Evolutionary conservation across 1,140 invertebrate species (phyloP), one percentile per base, ranked within the genome.

Genomic region (Eurosta solidaginis): DNA sequence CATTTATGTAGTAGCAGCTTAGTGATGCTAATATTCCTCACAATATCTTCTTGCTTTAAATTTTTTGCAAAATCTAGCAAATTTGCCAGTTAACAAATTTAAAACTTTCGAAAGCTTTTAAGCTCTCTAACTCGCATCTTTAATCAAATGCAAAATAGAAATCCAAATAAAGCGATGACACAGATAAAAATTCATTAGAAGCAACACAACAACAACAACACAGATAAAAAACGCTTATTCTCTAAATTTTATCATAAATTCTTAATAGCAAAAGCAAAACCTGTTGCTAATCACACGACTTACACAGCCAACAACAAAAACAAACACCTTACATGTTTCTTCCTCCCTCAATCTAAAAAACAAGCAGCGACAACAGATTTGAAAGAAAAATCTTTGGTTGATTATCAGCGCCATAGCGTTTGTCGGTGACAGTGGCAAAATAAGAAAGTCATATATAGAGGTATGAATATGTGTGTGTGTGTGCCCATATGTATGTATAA

Each of bases 401-500:
- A 12, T 68, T 68, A 68, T 68, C 59, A 68, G 59, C 59, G n/a
- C 29, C 59, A 68, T n/a, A 5, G 59, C 59, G 40, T 33, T 36
- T 33, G 36, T 68, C 59, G 40, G 59, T 68, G 59, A 40, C 29
- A 68, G 10, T 33, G 59, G 59, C 14, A 17, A 20, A 54, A 54
- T 68, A 68, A 68, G 59, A 68, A 68, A 68, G 59, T 22, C 27
- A 40, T n/a, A n/a, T n/a, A n/a, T n/a, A n/a, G n/a, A n/a, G n/a
- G n/a, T n/a, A n/a, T n/a, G n/a, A n/a, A n/a, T n/a, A n/a, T n/a
- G n/a, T n/a, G n/a, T n/a, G n/a, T n/a, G n/a, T n/a, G n/a, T n/a
- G n/a, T n/a, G n/a, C n/a, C n/a, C n/a, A n/a, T n/a, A n/a, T 20
- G 33, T 40, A 68, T 29, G 20, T 9, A 40, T 40, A 33, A 68